Evolutionary conservation across 1,140 invertebrate genomes (phyloP), one percentile per base, ranked within the genome.

Genomic region (Drosophila pachea): DNA sequence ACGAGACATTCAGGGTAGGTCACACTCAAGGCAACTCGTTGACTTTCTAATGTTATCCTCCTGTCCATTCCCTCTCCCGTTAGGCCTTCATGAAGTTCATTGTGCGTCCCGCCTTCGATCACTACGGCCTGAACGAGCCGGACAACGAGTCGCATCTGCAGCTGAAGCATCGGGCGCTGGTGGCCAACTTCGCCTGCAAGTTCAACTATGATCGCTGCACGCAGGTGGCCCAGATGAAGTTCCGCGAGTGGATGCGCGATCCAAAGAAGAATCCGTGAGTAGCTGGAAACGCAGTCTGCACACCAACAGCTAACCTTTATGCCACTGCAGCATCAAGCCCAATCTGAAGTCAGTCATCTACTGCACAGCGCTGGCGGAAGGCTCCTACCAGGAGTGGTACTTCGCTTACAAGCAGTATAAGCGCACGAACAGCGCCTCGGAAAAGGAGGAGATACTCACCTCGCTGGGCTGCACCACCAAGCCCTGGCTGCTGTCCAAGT

Each of bases 401-500:
- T 92, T 91, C 61, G 79, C 93, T 9, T 92, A 90, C 77, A 60
- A 91, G 4, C 87, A 88, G 35, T 93, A 93, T 70, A 88, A 89
- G 47, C 69, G 86, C 0, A 90, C 91, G 0, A 88, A 91, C 36
- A 91, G 92, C 59, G 90, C 91, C 0, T 90, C 92, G 0, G 92
- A 93, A 58, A 92, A 92, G 88, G 90, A 92, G 9, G 89, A 92
- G n/a, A 92, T 93, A n/a, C 83, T 93, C 0, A 86, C 90, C 0
- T 90, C 92, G 2, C 89, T 93, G 1, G 92, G 91, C 2, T 93
- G 93, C 75, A 91, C 92, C 4, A 90, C 61, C 38, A 86, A 92
- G 38, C 65, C 78, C 4, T 71, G 78, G 32, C 78, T 89, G 2
- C 62, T 93, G 2, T 68, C 81, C 11, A 86, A 90, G 92, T 93